Evolutionary conservation across 2,888 invertebrate genomes (phyloP).

Genomic region (Sesia bembeciformis): DNA sequence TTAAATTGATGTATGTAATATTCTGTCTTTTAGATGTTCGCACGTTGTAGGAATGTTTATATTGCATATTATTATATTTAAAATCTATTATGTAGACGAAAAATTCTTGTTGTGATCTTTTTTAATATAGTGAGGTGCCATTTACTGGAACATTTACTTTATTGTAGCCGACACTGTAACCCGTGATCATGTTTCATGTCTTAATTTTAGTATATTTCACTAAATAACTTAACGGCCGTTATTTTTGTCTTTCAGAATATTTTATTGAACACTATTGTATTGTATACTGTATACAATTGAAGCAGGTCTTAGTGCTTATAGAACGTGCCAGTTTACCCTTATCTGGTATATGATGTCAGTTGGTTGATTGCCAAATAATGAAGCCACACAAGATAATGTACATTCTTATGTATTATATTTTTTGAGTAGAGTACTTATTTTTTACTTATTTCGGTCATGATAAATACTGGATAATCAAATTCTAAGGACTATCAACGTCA

Average conservation of each 20-base stretch:
- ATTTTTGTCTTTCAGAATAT: neutral
- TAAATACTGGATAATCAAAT: too few species aligned
- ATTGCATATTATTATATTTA: constrained; percentile 2
- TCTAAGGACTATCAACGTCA: too few species aligned
- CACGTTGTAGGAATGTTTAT: constrained; percentile 13
- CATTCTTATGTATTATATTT: too few species aligned
- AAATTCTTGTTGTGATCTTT: constrained; percentile 51
- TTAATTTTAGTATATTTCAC: neutral
- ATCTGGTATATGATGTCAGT: too few species aligned
- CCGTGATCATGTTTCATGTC: neutral
- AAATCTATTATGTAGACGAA: constrained; percentile 17
- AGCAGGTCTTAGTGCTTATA: too few species aligned
- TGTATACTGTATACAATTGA: too few species aligned
- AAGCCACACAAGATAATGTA: too few species aligned
- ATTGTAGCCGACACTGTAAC: neutral
- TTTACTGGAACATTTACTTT: constrained; percentile 33
- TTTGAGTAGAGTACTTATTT: too few species aligned
- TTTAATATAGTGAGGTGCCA: constrained; percentile 62
- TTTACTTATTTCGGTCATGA: too few species aligned
- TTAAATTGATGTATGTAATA: neutral
- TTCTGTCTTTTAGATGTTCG: constrained; percentile 8
- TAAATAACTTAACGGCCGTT: neutral
- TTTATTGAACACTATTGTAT: too few species aligned
- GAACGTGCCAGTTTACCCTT: too few species aligned
- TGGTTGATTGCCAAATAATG: too few species aligned